Evolutionary conservation across 2,113 vertebrate genomes (phyloP).

Genomic region (Sporophila hypoxantha): DNA sequence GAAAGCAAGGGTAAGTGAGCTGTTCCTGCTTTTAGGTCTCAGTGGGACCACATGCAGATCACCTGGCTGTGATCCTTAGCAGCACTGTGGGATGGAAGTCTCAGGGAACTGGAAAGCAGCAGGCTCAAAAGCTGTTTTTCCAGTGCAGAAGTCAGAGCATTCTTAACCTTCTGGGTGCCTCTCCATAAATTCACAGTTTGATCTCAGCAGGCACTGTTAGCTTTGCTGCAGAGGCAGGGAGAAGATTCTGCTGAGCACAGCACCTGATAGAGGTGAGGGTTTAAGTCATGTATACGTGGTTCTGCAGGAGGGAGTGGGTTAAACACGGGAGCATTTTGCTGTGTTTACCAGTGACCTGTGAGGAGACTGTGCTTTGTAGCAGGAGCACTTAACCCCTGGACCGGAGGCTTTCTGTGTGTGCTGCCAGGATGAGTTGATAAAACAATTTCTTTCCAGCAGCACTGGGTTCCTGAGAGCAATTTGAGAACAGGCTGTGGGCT

Average conservation of each 20-base stretch:
- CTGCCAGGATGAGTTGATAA: not conserved
- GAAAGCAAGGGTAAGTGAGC: not conserved
- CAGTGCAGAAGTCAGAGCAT: not conserved
- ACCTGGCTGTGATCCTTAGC: not conserved
- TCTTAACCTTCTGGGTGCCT: not conserved
- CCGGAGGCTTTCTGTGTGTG: fast-evolving
- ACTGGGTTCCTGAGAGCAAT: not conserved
- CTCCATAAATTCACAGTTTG: not conserved
- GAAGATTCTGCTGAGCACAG: not conserved
- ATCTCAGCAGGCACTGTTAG: not conserved
- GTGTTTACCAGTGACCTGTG: not conserved
- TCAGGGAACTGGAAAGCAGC: not conserved
- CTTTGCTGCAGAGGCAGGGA: not conserved
- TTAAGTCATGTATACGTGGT: fast-evolving
- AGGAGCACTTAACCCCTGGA: not conserved
- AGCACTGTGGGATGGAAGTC: not conserved
- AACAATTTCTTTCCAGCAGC: not conserved
- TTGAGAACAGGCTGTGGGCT: not conserved
- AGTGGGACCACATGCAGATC: not conserved
- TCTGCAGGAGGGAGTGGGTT: not conserved
- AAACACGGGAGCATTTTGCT: not conserved
- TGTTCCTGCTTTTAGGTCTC: not conserved
- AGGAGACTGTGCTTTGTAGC: not conserved
- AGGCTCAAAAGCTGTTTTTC: not conserved
- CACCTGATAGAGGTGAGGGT: not conserved